These are phyloP conservation scores for Craniophora ligustri DNA, from an alignment of 2,888 invertebrate genomes.

Conservation along the genomic window DNA sequence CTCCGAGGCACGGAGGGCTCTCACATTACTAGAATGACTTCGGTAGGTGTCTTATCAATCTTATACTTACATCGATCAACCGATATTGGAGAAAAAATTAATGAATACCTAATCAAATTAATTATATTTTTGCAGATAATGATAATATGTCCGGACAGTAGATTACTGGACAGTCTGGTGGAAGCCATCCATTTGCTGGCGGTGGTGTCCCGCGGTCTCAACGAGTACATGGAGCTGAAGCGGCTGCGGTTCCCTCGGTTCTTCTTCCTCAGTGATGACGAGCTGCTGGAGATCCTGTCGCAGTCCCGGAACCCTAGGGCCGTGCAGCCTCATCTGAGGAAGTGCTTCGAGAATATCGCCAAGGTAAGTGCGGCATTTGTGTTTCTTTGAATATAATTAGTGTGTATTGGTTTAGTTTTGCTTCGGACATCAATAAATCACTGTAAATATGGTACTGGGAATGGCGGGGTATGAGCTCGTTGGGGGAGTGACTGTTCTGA, in stretches of 20 bases:
- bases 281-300: conserved; percentile 93
- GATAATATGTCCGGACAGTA: conserved; percentile 89
- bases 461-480: too few relatives aligned
- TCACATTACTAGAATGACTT: too few relatives aligned
- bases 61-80: too few relatives aligned
- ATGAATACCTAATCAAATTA: too few relatives aligned
- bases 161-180: conserved; percentile 90
- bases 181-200: conserved; percentile 92
- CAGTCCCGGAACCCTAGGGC: conserved; percentile 93
- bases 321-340: conserved; percentile 94
- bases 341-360: conserved; percentile 94
- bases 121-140: conserved; percentile 85
- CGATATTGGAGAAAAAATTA: too few relatives aligned
- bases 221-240: conserved; percentile 94
- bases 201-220: conserved; percentile 92
- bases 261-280: conserved; percentile 95
- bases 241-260: conserved; percentile 92
- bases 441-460: too few relatives aligned
- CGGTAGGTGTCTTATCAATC: too few relatives aligned
- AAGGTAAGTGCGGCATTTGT: conserved; percentile 74
- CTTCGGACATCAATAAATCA: too few relatives aligned
- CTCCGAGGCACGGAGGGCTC: too few relatives aligned
- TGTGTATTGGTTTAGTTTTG: too few relatives aligned
- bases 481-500: too few relatives aligned
- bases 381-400: too few relatives aligned